Evolutionary conservation across 2,797 vertebrate genomes (phyloP).

Genomic region (Pangasius djambal): DNA sequence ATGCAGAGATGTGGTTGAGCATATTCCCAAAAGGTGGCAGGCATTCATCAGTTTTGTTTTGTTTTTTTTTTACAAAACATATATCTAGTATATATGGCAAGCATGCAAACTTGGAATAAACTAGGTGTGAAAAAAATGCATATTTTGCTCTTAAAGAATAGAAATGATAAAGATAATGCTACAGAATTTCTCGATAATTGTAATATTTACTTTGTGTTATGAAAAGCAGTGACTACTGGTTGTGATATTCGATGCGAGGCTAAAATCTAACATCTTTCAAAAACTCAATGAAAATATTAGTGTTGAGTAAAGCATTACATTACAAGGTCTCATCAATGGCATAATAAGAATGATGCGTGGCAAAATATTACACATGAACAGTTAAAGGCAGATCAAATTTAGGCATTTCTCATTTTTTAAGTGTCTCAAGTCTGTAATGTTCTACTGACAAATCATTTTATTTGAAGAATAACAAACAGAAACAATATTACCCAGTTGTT

Average conservation of each 20-base stretch:
- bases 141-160: not conserved
- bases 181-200: not conserved
- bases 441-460: too few species aligned
- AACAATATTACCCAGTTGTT: too few species aligned
- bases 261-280: not conserved
- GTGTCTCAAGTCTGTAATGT: too few species aligned
- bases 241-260: not conserved
- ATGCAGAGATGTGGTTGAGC: not conserved
- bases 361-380: not conserved
- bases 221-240: not conserved
- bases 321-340: not conserved
- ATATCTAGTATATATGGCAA: not conserved
- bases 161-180: not conserved
- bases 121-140: not conserved
- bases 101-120: not conserved
- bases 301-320: not conserved
- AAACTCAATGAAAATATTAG: too few species aligned
- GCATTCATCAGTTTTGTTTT: not conserved
- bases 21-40: not conserved
- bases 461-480: too few species aligned
- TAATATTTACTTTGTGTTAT: not conserved
- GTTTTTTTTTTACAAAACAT: not conserved
- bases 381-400: too few species aligned
- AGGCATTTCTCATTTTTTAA: too few species aligned
- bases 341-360: not conserved